Evolutionary conservation across 1,140 invertebrate genomes (phyloP).

Genomic region (Tribolium madens): DNA sequence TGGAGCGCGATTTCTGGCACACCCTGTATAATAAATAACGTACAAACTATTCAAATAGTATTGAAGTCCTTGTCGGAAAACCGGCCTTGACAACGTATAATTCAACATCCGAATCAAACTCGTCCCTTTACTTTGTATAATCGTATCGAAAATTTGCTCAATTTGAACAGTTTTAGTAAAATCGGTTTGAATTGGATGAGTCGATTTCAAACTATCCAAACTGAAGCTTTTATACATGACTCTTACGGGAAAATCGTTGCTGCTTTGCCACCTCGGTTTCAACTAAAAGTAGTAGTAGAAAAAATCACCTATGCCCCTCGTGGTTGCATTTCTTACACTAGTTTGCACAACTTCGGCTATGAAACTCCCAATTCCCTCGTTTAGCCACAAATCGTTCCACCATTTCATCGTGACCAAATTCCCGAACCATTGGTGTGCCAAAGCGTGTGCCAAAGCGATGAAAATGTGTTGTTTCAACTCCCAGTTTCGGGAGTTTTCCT

Average conservation of each 20-base stretch:
- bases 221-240: constrained; percentile 57
- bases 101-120: constrained; percentile 74
- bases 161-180: constrained; percentile 57
- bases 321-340: constrained; percentile 47
- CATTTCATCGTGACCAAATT: constrained; percentile 74
- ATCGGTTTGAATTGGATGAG: constrained; percentile 56
- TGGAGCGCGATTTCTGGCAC: too few relatives aligned
- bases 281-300: constrained; percentile 56
- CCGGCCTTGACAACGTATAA: constrained; percentile 70
- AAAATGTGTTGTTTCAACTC: constrained; percentile 58
- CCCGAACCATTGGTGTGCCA: constrained; percentile 79
- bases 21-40: constrained; percentile 47
- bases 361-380: constrained; percentile 75
- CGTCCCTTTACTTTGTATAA: constrained; percentile 59
- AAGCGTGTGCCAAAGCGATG: constrained; percentile 57
- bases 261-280: constrained; percentile 57
- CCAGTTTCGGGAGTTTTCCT: constrained; percentile 54
- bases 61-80: constrained; percentile 70
- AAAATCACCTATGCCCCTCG: constrained; percentile 20
- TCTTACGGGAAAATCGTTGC: constrained; percentile 56
- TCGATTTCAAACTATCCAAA: constrained; percentile 59
- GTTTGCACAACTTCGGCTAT: constrained; percentile 56
- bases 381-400: constrained; percentile 80
- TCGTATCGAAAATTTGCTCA: constrained; percentile 58
- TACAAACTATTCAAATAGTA: constrained; percentile 68